Evolutionary conservation across 1,140 invertebrate genomes (phyloP).

Genomic region (Stegodyphus dumicola): DNA sequence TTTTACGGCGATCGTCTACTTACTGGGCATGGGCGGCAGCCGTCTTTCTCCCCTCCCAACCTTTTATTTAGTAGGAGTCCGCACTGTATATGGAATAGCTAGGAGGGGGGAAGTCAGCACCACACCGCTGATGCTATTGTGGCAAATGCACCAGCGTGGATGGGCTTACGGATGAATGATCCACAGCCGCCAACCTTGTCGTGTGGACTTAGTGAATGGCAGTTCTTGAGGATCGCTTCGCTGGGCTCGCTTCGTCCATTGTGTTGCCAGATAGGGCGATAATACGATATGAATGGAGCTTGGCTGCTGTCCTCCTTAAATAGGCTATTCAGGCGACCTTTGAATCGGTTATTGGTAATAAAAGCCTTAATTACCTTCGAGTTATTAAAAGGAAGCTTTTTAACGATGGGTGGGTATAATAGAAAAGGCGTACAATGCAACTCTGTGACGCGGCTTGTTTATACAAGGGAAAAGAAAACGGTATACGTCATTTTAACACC

Average conservation of each 20-base stretch:
- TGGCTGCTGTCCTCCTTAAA: conserved; percentile 44
- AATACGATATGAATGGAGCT: conserved; percentile 29
- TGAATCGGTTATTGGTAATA: conserved; percentile 53
- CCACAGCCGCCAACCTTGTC: conserved; percentile 9
- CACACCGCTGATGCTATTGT: conserved; percentile 37
- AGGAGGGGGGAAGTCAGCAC: not conserved
- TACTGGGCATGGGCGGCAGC: not conserved
- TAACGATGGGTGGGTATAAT: conserved; percentile 18
- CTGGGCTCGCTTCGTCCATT: conserved; percentile 21
- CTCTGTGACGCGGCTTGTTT: not conserved
- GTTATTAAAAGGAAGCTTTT: conserved; percentile 55
- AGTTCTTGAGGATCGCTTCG: conserved; percentile 29
- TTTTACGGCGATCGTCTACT: conserved; percentile 35
- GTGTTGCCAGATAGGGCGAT: conserved; percentile 46
- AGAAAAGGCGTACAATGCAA: not conserved
- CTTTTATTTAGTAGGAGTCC: not conserved
- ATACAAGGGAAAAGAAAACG: not conserved
- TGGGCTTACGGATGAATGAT: conserved; percentile 35
- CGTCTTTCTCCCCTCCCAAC: not conserved
- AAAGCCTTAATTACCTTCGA: conserved; percentile 55
- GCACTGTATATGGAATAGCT: conserved; percentile 16
- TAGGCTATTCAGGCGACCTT: conserved; percentile 23
- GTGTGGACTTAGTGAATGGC: conserved; percentile 30
- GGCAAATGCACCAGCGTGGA: conserved; percentile 31
- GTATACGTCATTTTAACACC: not conserved